Evolutionary conservation across 2,888 invertebrate genomes (phyloP), one percentile per base, ranked within the genome.

Genomic region (Graphium colonna): DNA sequence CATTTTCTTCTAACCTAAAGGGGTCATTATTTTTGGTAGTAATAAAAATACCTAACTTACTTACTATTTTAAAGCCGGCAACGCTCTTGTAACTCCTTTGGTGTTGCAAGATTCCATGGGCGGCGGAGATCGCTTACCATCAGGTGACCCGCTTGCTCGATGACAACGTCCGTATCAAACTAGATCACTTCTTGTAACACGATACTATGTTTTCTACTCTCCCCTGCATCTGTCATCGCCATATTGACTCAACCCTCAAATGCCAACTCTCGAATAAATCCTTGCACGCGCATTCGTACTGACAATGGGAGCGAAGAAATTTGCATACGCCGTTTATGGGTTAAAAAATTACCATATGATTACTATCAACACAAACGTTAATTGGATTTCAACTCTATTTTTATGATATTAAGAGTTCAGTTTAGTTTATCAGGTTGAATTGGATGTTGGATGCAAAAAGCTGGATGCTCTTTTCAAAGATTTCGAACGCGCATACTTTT

Each of bases 271-370:
- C 61, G 53, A 52, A 59, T 61, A 65, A 68, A 66, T 67, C 68
- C 65, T 63, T 60, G 61, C 67, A 66, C 65, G 61, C 68, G 60
- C 59, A 61, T 51, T 46, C 54, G 64, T 64, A 57, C 65, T 59
- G 62, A 68, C 63, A 63, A 63, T 59, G 59, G 64, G 62, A 55
- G 17, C 33, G 61, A n/a, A 15, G 31, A 68, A 76, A 87, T 87
- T 86, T 85, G 81, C 88, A 88, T 88, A 88, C 72, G 69, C 79
- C 75, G 78, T 85, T 84, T 78, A 75, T 78, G 79, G 83, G 80
- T 79, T 81, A 73, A 73, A 75, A 73, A 76, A 77, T 76, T 75
- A 71, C 68, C 73, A 75, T 71, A 68, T 63, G 67, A 71, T 76
- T 75, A 71, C 67, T 65, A 65, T 54, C 50, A 13, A 12, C 21